phyloP scores from a whole-genome alignment of 2,797 vertebrate species.

The Pipistrellus pipistrellus region DNA sequence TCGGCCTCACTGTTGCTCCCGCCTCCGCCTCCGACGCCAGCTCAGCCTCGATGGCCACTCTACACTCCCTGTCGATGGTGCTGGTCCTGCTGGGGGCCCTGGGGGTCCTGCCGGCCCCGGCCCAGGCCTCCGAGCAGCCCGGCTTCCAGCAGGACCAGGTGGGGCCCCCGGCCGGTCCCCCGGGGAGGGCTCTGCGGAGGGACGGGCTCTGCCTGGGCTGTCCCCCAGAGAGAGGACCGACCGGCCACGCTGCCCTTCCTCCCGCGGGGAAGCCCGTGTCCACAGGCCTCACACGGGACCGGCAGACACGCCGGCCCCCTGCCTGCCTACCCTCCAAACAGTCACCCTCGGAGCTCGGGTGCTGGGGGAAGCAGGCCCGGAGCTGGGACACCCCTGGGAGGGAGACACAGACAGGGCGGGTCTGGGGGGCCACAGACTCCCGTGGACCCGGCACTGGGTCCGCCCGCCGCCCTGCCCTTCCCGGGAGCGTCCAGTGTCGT shows the following conservation, averaged over 20 bases:
- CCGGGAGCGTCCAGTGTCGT: not conserved
- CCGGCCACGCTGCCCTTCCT: not conserved
- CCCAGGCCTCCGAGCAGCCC: constrained; percentile 83
- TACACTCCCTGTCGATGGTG: constrained; percentile 80
- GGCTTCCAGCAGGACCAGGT: constrained; percentile 93
- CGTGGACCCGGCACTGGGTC: accelerated
- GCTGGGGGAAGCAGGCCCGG: no score
- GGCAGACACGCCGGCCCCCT: not conserved
- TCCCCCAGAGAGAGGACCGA: not conserved
- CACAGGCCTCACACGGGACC: not conserved
- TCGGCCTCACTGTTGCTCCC: not conserved
- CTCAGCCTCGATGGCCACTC: constrained; percentile 32
- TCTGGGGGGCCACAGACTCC: no score
- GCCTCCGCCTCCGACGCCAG: not conserved
- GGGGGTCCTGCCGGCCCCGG: constrained; percentile 74
- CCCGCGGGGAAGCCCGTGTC: not conserved
- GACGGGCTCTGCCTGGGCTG: not conserved
- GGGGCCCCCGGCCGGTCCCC: constrained; percentile 66
- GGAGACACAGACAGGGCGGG: no score
- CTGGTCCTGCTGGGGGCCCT: constrained; percentile 88
- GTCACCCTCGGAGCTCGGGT: no score
- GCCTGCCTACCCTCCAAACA: no score
- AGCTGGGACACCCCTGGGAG: no score
- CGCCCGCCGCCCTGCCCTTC: not conserved
- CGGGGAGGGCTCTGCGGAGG: no score